phyloP scores from a whole-genome alignment of 2,113 vertebrate genomes.

The Apteryx mantelli region DNA sequence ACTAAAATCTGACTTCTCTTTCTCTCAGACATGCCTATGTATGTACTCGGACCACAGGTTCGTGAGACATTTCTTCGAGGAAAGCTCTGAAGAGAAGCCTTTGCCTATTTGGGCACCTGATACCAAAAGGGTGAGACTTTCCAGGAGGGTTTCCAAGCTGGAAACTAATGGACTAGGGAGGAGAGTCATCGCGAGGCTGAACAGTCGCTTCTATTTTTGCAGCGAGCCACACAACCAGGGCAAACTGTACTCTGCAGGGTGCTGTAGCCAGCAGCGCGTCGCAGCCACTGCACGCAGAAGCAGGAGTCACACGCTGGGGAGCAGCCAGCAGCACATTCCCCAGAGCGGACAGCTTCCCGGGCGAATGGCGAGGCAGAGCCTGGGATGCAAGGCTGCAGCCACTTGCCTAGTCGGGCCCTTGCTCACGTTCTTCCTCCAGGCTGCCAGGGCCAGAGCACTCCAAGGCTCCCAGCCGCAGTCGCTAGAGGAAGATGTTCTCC shows the following conservation, averaged over 20 bases:
- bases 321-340: not conserved
- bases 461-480: not conserved
- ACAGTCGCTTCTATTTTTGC: not conserved
- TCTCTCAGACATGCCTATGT: accelerated
- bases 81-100: not conserved
- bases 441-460: not conserved
- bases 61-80: accelerated
- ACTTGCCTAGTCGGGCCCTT: not conserved
- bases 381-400: not conserved
- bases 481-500: not conserved
- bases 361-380: not conserved
- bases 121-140: accelerated
- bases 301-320: accelerated
- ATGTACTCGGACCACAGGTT: accelerated
- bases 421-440: not conserved
- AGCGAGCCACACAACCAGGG: accelerated
- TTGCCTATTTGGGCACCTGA: accelerated
- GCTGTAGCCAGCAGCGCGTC: not conserved
- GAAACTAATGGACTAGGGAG: not conserved
- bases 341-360: accelerated
- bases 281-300: accelerated
- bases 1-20: not conserved
- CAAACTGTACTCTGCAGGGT: not conserved
- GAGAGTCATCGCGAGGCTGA: not conserved
- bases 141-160: not conserved